Evolutionary conservation across 2,113 vertebrate genomes (phyloP), one percentile per base, ranked within the genome.

Genomic region (Oceanites oceanicus): DNA sequence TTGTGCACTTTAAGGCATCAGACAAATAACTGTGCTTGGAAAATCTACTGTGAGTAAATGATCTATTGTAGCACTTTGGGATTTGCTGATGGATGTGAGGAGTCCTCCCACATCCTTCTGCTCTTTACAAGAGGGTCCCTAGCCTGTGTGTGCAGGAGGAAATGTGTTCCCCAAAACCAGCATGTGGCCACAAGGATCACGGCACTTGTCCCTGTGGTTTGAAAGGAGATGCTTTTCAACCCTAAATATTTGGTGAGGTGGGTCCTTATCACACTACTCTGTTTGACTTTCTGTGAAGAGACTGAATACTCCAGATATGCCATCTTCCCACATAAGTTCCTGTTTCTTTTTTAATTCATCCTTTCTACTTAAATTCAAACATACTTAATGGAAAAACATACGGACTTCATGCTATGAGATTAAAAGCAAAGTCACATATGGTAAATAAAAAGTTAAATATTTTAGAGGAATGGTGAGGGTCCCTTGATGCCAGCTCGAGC

Each of bases 301-400:
- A 36, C 8, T 19, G 10, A 78, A 59, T 59, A 17, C 26, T 67
- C 8, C 29, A 63, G n/a, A 36, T 45, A 68, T 0, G 0, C 13
- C 6, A 38, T 14, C n/a, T 52, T 27, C 7, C 47, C 9, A 7
- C 8, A 62, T 29, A 19, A 78, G 4, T 55, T 56, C 47, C 27
- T 32, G 2, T 59, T 90, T 71, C 32, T 74, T 79, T 22, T 68
- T 74, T 71, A 81, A 67, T n/a, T 50, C 4, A 42, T 25, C 5
- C 40, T 55, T 74, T 84, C 65, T 44, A 75, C 52, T 86, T 38
- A 82, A 88, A 79, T 63, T 86, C 66, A 88, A 65, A 71, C 20
- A 74, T 2, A 30, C 3, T 26, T 12, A 47, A 21, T 21, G 34
- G 20, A 70, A 92, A 96, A 82, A 42, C 5, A 10, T 13, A 78